phyloP scores from a whole-genome alignment of 2,888 invertebrate genomes.

The Limnephilus rhombicus region DNA sequence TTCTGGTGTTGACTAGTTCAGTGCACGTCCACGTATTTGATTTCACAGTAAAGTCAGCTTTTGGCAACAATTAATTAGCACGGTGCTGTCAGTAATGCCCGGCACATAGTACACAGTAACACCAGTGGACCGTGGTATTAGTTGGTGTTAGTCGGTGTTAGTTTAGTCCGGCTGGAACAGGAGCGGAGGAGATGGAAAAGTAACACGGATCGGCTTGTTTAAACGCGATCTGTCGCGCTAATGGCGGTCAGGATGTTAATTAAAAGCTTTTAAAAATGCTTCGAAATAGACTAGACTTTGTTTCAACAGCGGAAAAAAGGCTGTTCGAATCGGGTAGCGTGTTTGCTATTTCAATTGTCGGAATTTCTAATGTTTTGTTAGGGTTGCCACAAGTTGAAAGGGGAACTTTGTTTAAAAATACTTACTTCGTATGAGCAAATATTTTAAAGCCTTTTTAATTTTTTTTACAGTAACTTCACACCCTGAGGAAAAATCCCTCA shows the following conservation, averaged over 20 bases:
- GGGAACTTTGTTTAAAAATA: no score
- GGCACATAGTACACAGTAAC: not conserved
- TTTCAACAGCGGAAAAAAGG: conserved; percentile 34
- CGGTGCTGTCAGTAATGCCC: not conserved
- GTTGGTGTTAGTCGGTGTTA: not conserved
- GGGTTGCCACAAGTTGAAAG: not conserved
- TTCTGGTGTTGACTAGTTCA: not conserved
- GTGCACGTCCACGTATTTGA: not conserved
- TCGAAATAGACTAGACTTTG: conserved; percentile 28
- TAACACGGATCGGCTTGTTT: conserved; percentile 34
- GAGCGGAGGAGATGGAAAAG: not conserved
- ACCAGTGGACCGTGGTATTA: not conserved
- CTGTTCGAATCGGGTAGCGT: conserved; percentile 13
- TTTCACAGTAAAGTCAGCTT: conserved; percentile 4
- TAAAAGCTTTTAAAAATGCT: conserved; percentile 49
- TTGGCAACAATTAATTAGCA: conserved; percentile 49
- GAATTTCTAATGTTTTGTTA: not conserved
- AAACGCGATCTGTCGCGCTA: conserved; percentile 43
- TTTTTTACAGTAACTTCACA: no score
- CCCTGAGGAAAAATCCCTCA: no score
- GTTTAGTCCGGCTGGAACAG: not conserved
- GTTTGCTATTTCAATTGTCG: conserved; percentile 32
- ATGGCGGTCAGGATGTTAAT: conserved; percentile 40
- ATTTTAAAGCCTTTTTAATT: no score
- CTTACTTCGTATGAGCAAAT: no score